A percentile compares a stretch with the other conserved stretches of the same genome.
Evolutionary conservation across 2,888 invertebrate genomes (phyloP).

Genomic region (Sepioteuthis lessoniana): DNA sequence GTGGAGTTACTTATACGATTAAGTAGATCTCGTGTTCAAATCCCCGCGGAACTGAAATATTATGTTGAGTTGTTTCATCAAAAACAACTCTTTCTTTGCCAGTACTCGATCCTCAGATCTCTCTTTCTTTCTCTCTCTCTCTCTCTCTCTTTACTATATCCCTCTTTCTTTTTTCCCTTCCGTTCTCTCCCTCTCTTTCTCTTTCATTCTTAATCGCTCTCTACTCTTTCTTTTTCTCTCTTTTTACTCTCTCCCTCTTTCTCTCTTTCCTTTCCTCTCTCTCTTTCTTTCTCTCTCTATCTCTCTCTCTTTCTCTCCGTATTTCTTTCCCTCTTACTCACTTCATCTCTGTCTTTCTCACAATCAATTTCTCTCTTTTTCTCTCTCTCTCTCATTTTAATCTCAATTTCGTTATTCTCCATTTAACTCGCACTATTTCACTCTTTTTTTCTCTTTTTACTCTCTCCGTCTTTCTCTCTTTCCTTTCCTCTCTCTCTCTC

Average conservation of each 20-base stretch:
- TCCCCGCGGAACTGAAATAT: neutral
- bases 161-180: neutral
- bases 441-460: no score
- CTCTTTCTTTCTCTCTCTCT: neutral
- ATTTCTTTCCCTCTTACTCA: neutral
- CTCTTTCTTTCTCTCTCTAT: neutral
- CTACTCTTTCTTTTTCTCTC: no score
- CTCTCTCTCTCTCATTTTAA: neutral
- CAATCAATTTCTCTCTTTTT: neutral
- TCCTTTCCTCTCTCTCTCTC: neutral
- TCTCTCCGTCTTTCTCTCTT: neutral
- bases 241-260: no score
- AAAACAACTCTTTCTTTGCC: neutral
- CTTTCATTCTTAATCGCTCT: no score
- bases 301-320: neutral
- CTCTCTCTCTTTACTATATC: neutral
- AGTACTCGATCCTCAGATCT: neutral
- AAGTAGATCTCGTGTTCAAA: neutral
- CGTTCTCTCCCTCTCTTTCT: neutral
- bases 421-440: neutral
- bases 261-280: neutral
- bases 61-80: neutral
- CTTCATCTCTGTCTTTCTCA: neutral
- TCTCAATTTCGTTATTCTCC: neutral
- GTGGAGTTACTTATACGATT: conserved; percentile 7